A percentile compares a stretch with the other conserved stretches of the same genome.
phyloP scores from a whole-genome alignment of 2,113 vertebrate species.

The Pantherophis guttatus region DNA sequence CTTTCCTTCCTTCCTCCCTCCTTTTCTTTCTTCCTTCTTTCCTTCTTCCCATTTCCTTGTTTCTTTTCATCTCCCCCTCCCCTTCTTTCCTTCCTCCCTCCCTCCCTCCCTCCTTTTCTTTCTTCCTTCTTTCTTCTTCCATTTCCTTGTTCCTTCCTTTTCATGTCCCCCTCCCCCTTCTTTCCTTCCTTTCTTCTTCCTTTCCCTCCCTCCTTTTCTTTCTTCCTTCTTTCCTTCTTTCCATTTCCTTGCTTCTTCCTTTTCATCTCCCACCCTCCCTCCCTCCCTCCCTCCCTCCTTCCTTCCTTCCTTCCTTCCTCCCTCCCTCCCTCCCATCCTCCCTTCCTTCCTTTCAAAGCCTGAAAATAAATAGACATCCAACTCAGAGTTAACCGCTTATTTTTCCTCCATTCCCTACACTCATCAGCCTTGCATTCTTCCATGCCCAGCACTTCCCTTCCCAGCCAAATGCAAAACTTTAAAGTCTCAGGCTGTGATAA shows the following conservation, averaged over 20 bases:
- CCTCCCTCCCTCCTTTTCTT: neutral
- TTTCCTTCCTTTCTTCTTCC: neutral
- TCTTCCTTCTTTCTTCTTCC: too few species aligned
- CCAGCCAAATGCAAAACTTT: conserved; percentile 41
- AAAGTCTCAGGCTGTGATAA: conserved; percentile 53
- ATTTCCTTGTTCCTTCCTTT: too few species aligned
- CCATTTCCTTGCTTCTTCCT: too few species aligned
- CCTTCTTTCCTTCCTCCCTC: neutral
- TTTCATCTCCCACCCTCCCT: too few species aligned
- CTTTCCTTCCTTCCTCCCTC: too few species aligned
- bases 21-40: too few species aligned
- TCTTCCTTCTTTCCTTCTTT: too few species aligned
- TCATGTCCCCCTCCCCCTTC: neutral
- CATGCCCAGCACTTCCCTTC: conserved; percentile 3
- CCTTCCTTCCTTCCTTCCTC: neutral
- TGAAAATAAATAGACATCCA: conserved; percentile 19
- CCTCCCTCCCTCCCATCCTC: neutral
- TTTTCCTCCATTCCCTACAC: conserved; percentile 25
- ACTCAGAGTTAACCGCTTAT: conserved; percentile 23
- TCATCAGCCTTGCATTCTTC: neutral
- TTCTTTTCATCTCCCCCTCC: neutral
- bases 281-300: neutral
- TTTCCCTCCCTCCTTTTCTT: neutral
- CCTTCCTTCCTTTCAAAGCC: neutral
- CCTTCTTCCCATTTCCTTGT: too few species aligned